Base-by-base conservation (phyloP, 2,113 vertebrate genomes). In the Epinephelus lanceolatus region DNA sequence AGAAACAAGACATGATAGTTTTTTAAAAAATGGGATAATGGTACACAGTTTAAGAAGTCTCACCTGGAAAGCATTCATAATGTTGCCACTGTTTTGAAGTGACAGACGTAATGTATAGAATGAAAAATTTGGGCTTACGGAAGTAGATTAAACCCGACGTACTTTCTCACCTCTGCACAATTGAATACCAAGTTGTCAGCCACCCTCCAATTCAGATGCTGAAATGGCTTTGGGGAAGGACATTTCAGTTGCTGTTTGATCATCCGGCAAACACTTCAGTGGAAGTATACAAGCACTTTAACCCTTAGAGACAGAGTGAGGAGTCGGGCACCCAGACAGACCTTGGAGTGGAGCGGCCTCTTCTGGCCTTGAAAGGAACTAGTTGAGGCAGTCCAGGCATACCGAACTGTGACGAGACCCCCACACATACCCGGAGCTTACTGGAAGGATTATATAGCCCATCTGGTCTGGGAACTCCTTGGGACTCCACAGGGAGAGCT, bases 381-480 rank as follows among this genome's bases (percentile, higher is more conserved):
- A 59, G 53, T 45, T 25, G 55, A 59, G 56, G n/a, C 23, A 13
- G 6, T 52, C 40, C 40, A 73, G 51, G 15, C 53, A 61, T 17
- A 18, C 61, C 33, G 18, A 17, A 30, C 30, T 13, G 10, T 45
- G 30, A 56, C 6, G 25, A 53, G 53, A 62, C 11, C 11, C 7
- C 3, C 3, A 10, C 27, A 21, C 65, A 6, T 40, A 82, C 30
- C 13, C 33, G 30, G 27, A 81, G 13, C 42, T 27, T 21, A 49
- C 23, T 15, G 30, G 45, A 49, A 5, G 73, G 60, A 66, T 74
- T 52, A 52, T 68, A 66, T 33, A 23, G n/a, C 57, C 70, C 75
- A 63, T 65, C 47, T 66, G 42, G 30, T 55, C 56, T 13, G 19
- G 63, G 52, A 59, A 7, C 33, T 56, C 40, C 23, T 60, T n/a